phyloP scores from a whole-genome alignment of 2,113 vertebrate species.

The Tychaedon coryphoeus region DNA sequence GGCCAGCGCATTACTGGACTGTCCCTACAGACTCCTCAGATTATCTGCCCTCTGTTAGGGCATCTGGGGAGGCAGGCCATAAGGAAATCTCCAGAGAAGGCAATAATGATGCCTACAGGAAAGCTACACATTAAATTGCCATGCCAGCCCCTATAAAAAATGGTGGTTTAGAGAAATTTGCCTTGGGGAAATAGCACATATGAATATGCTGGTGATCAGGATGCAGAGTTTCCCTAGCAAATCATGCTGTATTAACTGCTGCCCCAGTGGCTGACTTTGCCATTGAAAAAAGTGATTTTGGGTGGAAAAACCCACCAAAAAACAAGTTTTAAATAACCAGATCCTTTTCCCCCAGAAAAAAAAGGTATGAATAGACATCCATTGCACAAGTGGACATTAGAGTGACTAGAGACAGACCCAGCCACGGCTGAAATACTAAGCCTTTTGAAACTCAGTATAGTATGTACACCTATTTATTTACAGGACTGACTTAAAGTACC shows the following conservation, averaged over 20 bases:
- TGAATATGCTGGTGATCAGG: background rate
- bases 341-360: background rate
- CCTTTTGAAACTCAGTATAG: background rate
- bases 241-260: background rate
- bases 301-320: background rate
- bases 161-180: background rate
- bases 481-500: background rate
- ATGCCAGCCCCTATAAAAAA: background rate
- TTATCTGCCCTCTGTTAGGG: background rate
- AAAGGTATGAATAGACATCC: background rate
- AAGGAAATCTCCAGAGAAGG: background rate
- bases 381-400: rapidly evolving
- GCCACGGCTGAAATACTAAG: background rate
- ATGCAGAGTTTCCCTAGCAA: background rate
- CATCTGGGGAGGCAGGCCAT: background rate
- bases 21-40: background rate
- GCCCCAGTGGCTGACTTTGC: background rate
- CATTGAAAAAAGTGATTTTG: background rate
- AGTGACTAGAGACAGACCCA: background rate
- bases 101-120: background rate
- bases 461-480: background rate
- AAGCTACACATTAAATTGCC: background rate
- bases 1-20: background rate
- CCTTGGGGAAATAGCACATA: background rate
- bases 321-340: background rate